Evolutionary conservation across 2,113 vertebrate species (phyloP).

Genomic region (Dinomys branickii): DNA sequence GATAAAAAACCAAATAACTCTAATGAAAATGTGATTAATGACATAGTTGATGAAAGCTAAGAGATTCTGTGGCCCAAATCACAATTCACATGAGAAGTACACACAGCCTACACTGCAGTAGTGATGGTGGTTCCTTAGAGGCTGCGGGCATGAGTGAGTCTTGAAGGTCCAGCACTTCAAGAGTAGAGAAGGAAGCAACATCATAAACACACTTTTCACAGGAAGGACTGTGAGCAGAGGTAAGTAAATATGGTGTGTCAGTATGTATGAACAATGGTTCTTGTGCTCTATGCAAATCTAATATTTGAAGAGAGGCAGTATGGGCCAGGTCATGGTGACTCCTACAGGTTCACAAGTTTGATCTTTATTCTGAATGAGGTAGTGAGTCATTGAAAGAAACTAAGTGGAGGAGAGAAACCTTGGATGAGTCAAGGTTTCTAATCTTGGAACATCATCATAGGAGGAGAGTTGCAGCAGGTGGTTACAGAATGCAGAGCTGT

Average conservation of each 20-base stretch:
- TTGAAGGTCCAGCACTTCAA: background rate
- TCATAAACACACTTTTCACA: no score
- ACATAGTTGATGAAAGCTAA: no score
- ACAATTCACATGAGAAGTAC: background rate
- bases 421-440: background rate
- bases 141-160: background rate
- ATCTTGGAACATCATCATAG: background rate
- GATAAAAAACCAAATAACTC: background rate
- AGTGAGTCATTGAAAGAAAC: background rate
- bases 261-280: background rate
- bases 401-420: background rate
- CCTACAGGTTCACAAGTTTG: background rate
- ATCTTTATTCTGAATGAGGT: background rate
- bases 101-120: background rate
- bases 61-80: background rate
- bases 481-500: background rate
- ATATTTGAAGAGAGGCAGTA: background rate
- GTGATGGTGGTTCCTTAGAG: background rate
- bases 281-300: background rate
- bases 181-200: background rate
- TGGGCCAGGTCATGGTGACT: background rate
- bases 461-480: background rate
- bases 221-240: background rate
- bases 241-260: accelerated
- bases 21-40: background rate